These are phyloP conservation scores for Oopsacas minuta DNA, from an alignment of 37 sponge, comb jelly and placozoan species.

Conservation along the genomic window DNA sequence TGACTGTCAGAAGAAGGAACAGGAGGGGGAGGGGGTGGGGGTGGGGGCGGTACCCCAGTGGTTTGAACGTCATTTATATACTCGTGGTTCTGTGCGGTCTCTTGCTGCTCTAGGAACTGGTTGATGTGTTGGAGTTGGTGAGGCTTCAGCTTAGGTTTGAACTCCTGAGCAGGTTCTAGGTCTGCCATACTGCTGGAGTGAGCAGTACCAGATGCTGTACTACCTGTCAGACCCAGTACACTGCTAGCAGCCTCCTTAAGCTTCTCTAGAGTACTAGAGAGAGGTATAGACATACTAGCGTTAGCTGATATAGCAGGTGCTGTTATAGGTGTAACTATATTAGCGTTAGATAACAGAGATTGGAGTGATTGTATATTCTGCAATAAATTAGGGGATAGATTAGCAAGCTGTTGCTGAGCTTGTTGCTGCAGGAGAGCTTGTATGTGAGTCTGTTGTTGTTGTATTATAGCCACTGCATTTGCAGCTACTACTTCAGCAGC, in stretches of 20 bases:
- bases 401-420: not conserved
- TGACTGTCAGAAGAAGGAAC: not conserved
- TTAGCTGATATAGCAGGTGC: not conserved
- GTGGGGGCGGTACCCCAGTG: not conserved
- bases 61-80: not conserved
- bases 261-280: not conserved
- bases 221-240: not conserved
- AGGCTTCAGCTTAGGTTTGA: constrained; percentile 15
- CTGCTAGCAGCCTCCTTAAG: constrained; percentile 14
- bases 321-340: not conserved
- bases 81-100: constrained; percentile 15
- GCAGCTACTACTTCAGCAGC: constrained; percentile 1
- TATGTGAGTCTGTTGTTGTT: constrained; percentile 45
- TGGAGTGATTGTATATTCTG: constrained; percentile 17
- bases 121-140: constrained; percentile 12
- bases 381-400: constrained; percentile 3
- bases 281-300: not conserved
- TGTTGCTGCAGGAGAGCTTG: constrained; percentile 30
- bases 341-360: not conserved
- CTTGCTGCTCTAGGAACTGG: constrained; percentile 18
- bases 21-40: not conserved
- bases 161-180: not conserved
- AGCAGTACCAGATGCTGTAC: not conserved
- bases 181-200: not conserved
- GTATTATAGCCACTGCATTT: constrained; percentile 30